phyloP scores from a whole-genome alignment of 2,797 vertebrate genomes.

The Tragopan temminckii region DNA sequence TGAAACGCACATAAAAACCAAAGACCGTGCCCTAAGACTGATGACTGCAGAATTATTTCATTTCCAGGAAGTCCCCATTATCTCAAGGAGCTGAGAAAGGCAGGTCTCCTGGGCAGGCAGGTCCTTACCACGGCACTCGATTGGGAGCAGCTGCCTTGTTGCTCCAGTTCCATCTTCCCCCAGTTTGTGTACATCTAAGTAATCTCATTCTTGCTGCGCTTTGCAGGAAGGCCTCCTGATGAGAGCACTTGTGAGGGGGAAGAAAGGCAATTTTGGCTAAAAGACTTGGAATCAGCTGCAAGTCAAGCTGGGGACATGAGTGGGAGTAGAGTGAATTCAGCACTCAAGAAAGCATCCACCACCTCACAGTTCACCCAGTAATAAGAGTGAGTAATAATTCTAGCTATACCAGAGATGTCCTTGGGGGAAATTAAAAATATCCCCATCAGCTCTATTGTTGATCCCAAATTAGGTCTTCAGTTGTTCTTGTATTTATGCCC shows the following conservation, averaged over 20 bases:
- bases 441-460: not conserved
- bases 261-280: constrained; percentile 21
- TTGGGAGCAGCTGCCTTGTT: not conserved
- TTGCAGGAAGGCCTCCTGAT: constrained; percentile 2
- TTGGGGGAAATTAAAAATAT: constrained; percentile 39
- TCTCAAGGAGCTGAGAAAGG: not conserved
- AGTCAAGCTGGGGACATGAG: constrained; percentile 17
- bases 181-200: not conserved
- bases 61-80: not conserved
- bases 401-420: constrained; percentile 19
- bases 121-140: fast-evolving
- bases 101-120: not conserved
- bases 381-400: constrained; percentile 35
- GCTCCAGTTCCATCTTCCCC: constrained; percentile 12
- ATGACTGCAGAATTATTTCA: not conserved
- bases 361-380: not conserved
- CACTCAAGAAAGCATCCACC: constrained; percentile 1
- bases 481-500: not conserved
- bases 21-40: not conserved
- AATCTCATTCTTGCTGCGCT: constrained; percentile 12
- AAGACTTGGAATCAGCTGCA: not conserved
- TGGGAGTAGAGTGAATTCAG: constrained; percentile 39
- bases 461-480: not conserved
- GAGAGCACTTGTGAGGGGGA: not conserved
- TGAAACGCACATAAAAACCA: not conserved